Percentiles rank a stretch among this genome's conserved stretches.
phyloP scores from a whole-genome alignment of 2,888 invertebrate genomes.

The Agonum fuliginosum region DNA sequence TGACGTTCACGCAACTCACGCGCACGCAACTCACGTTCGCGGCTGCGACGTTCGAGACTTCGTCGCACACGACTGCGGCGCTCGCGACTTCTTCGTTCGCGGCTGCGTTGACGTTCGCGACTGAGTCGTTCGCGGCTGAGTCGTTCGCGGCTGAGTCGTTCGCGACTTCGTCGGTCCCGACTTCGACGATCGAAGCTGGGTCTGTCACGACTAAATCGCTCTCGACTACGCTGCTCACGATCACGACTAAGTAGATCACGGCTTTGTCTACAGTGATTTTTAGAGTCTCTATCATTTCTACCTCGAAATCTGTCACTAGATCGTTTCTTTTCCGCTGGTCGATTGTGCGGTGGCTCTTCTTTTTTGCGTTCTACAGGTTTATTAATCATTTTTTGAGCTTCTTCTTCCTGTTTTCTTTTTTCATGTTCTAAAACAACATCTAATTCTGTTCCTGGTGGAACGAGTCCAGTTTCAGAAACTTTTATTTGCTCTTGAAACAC shows the following conservation, averaged over 20 bases:
- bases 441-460: constrained; percentile 73
- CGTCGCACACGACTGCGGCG: background rate
- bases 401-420: constrained; percentile 56
- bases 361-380: constrained; percentile 26
- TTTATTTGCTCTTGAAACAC: constrained; percentile 70
- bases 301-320: constrained; percentile 23
- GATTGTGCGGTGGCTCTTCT: constrained; percentile 40
- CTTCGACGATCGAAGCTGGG: background rate
- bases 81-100: constrained; percentile 1
- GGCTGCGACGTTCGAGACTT: background rate
- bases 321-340: constrained; percentile 15
- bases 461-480: constrained; percentile 72
- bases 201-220: constrained; percentile 7
- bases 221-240: background rate
- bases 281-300: background rate
- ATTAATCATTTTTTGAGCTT: constrained; percentile 19
- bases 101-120: constrained; percentile 1
- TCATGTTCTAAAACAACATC: constrained; percentile 68
- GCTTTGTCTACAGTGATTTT: constrained; percentile 4
- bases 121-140: background rate
- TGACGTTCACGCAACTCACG: background rate
- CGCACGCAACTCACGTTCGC: background rate
- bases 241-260: constrained; percentile 13
- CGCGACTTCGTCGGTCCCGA: background rate
- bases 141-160: background rate